phyloP scores from a whole-genome alignment of 2,888 invertebrate species.

The Aporophyla nigra region DNA sequence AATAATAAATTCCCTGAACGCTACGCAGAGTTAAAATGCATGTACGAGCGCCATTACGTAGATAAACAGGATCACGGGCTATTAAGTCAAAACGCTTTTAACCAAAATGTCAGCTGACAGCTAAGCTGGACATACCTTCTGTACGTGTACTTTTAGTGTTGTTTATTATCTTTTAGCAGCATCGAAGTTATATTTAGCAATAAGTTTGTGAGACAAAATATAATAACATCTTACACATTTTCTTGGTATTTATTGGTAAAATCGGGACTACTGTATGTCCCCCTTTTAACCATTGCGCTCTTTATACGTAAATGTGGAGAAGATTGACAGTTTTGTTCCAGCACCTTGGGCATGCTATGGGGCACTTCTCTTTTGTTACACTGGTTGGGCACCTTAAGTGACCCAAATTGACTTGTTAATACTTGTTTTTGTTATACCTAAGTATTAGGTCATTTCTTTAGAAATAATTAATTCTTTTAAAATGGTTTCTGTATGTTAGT shows the following conservation, averaged over 20 bases:
- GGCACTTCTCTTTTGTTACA: neutral
- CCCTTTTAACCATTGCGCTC: neutral
- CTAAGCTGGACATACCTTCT: conserved; percentile 24
- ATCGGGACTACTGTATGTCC: neutral
- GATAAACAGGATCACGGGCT: conserved; percentile 65
- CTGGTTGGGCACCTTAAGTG: too few species aligned
- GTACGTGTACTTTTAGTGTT: conserved; percentile 2
- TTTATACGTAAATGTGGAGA: neutral
- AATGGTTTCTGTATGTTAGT: too few species aligned
- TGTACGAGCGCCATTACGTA: conserved; percentile 65
- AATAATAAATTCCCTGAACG: conserved; percentile 55
- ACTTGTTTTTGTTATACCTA: too few species aligned
- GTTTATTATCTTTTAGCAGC: neutral
- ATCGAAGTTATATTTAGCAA: conserved; percentile 5
- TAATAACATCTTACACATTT: neutral
- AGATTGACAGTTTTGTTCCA: neutral
- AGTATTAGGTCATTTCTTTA: too few species aligned
- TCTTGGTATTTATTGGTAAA: neutral
- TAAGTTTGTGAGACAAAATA: neutral
- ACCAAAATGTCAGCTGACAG: conserved; percentile 57
- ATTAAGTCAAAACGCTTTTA: conserved; percentile 62
- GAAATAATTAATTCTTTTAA: too few species aligned
- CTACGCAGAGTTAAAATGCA: conserved; percentile 68
- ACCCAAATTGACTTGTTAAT: too few species aligned
- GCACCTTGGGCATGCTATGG: neutral